Evolutionary conservation across 2,113 vertebrate genomes (phyloP).

Genomic region (Capra hircus): DNA sequence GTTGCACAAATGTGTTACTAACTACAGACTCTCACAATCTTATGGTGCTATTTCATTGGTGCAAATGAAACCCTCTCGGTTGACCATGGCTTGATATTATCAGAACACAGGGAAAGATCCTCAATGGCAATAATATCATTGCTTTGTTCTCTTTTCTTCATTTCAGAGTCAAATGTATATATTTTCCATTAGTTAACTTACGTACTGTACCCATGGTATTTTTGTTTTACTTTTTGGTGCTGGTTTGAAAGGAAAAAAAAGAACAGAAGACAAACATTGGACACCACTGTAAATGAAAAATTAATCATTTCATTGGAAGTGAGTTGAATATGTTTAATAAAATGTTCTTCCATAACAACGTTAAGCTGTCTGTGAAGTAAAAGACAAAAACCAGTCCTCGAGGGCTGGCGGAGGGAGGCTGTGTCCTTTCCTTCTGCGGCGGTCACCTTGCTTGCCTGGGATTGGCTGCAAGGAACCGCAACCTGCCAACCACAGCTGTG

Average conservation of each 20-base stretch:
- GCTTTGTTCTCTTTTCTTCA: conserved; percentile 57
- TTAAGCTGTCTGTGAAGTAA: conserved; percentile 74
- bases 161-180: conserved; percentile 80
- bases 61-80: conserved; percentile 72
- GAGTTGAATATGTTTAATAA: conserved; percentile 77
- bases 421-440: not conserved
- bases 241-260: conserved; percentile 72
- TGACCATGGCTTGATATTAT: conserved; percentile 78
- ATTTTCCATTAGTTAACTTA: conserved; percentile 78
- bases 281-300: conserved; percentile 78
- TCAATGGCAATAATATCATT: conserved; percentile 70
- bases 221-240: conserved; percentile 75
- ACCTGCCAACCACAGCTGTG: conserved; percentile 55
- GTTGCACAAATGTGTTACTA: conserved; percentile 82
- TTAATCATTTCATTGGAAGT: conserved; percentile 76
- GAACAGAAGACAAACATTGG: conserved; percentile 57
- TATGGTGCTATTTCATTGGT: conserved; percentile 88
- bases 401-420: not conserved
- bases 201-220: conserved; percentile 80
- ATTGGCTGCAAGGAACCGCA: not conserved
- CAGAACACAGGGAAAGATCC: conserved; percentile 82
- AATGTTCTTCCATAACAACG: conserved; percentile 78
- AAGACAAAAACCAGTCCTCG: conserved; percentile 30
- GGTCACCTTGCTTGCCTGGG: conserved; percentile 11
- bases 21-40: conserved; percentile 81